phyloP scores from a whole-genome alignment of 2,113 vertebrate species.

The Myotis yumanensis region DNA sequence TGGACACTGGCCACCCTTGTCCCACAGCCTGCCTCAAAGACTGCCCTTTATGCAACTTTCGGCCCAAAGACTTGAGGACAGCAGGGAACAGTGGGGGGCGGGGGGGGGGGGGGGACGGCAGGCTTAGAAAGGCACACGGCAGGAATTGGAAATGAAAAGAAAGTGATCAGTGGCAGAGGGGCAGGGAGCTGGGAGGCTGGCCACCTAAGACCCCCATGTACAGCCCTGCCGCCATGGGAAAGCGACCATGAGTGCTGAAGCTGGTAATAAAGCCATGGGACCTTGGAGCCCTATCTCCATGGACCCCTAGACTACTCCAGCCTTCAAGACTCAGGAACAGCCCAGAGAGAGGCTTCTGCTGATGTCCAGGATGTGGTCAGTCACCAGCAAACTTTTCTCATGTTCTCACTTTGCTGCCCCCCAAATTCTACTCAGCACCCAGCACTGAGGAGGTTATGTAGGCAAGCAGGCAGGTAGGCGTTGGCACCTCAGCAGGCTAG shows the following conservation, averaged over 20 bases:
- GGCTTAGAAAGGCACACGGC: not conserved
- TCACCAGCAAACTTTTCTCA: conserved; percentile 49
- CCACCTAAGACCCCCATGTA: rapidly evolving
- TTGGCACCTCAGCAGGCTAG: not conserved
- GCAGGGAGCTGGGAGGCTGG: not conserved
- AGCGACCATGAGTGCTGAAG: not conserved
- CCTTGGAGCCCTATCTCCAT: rapidly evolving
- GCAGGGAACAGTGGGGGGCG: not conserved
- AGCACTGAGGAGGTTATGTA: not conserved
- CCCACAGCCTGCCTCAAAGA: conserved; percentile 44
- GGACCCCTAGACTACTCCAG: not conserved
- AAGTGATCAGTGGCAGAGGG: not conserved
- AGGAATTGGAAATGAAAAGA: not conserved
- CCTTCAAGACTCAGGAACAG: not conserved
- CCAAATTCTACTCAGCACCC: not conserved
- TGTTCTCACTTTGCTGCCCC: not conserved
- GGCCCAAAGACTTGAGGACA: not conserved
- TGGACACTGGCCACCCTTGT: not conserved
- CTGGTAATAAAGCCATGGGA: not conserved
- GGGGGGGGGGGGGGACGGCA: rapidly evolving
- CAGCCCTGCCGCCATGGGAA: not conserved
- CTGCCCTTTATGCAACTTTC: conserved; percentile 51
- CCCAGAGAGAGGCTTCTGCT: not conserved
- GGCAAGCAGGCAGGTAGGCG: not conserved
- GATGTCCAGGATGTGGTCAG: not conserved